A percentile compares a stretch with the other conserved stretches of the same genome.
phyloP scores from a whole-genome alignment of 2,113 vertebrate genomes.

The Hyperoodon ampullatus region DNA sequence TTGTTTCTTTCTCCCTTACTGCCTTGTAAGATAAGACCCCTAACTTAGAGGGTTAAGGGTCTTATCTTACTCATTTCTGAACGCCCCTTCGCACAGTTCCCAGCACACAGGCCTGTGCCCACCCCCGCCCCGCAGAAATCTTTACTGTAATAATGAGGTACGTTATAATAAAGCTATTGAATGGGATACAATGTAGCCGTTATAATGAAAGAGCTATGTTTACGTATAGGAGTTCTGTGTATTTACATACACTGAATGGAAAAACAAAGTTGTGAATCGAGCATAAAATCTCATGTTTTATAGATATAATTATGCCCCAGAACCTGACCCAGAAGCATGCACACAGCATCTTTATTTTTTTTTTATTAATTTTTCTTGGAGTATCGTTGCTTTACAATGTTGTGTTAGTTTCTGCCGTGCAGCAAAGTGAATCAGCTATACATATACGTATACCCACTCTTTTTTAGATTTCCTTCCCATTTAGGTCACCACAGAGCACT shows the following conservation, averaged over 20 bases:
- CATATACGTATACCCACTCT: too few relatives aligned
- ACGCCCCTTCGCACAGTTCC: neutral
- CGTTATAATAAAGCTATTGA: neutral
- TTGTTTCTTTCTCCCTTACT: neutral
- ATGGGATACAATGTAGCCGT: neutral
- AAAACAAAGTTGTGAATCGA: neutral
- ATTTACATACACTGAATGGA: neutral
- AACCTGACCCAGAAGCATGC: neutral
- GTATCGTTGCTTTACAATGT: too few relatives aligned
- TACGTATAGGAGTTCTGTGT: neutral
- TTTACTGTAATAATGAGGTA: neutral
- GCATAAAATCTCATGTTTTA: neutral
- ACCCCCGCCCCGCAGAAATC: too few relatives aligned
- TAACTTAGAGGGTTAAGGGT: neutral
- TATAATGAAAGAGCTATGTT: neutral
- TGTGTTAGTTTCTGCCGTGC: too few relatives aligned
- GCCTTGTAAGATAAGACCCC: neutral
- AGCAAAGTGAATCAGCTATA: too few relatives aligned
- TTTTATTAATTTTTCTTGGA: too few relatives aligned
- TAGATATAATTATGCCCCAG: neutral
- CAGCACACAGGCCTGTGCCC: too few relatives aligned
- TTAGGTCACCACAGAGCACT: too few relatives aligned
- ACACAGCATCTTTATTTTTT: too few relatives aligned
- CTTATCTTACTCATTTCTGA: neutral
- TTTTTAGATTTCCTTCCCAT: too few relatives aligned